Percentiles rank a stretch among this genome's conserved stretches.
phyloP scores from a whole-genome alignment of 1,140 invertebrate species.

The Mycetomoellerius zeteki region DNA sequence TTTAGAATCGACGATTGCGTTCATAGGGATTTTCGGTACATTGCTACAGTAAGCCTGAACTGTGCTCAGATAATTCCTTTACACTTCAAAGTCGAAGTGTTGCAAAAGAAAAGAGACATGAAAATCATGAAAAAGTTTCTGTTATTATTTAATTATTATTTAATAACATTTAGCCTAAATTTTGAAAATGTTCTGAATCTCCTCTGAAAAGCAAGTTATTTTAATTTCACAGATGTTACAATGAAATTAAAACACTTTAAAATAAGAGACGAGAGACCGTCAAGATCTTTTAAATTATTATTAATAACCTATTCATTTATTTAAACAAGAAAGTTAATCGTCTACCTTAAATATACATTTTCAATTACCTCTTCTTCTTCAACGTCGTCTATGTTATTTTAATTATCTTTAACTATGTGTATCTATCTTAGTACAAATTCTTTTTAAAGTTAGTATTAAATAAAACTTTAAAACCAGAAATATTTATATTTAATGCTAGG shows the following conservation, averaged over 20 bases:
- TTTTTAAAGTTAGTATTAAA: neutral
- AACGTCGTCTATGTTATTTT: neutral
- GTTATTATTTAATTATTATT: neutral
- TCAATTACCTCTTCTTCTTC: neutral
- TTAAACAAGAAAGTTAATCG: neutral
- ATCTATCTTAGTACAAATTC: neutral
- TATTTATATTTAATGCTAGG: neutral
- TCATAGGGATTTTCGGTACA: constrained; percentile 17
- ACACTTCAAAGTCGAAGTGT: neutral
- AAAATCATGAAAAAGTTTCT: neutral
- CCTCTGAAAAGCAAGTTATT: neutral
- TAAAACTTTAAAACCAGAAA: constrained; percentile 5
- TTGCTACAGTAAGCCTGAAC: neutral
- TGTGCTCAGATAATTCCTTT: neutral
- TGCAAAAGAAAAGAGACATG: neutral
- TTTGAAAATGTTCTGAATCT: neutral
- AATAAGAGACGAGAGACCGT: neutral
- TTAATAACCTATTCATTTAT: constrained; percentile 5
- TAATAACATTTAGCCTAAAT: neutral
- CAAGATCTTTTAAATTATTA: neutral
- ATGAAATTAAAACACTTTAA: neutral
- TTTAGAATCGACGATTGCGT: constrained; percentile 52
- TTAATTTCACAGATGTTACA: neutral
- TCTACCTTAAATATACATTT: neutral
- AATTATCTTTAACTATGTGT: neutral